These are phyloP conservation scores for Latrodectus elegans DNA, from an alignment of 2,888 invertebrate genomes.

Conservation along the genomic window DNA sequence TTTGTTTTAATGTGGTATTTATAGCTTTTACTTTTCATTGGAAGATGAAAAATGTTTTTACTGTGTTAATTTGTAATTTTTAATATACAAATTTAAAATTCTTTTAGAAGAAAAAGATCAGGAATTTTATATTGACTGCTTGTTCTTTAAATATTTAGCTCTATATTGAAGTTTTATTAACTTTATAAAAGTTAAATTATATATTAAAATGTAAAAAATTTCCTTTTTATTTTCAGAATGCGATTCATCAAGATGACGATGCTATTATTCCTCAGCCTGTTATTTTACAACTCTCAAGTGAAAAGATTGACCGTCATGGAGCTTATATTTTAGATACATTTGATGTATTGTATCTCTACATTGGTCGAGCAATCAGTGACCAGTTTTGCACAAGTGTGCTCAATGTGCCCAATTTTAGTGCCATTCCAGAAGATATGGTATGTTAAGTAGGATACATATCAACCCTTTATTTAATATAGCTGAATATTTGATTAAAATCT, in stretches of 20 bases:
- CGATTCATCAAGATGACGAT: constrained; percentile 73
- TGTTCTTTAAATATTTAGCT: neutral
- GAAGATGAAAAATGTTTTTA: no score
- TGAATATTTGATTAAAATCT: no score
- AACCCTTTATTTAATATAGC: neutral
- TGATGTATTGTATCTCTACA: constrained; percentile 85
- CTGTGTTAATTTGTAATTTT: no score
- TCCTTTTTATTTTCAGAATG: constrained; percentile 72
- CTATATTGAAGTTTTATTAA: neutral
- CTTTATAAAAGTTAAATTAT: neutral
- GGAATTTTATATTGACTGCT: neutral
- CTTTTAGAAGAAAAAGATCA: no score
- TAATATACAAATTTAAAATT: no score
- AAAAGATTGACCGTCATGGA: constrained; percentile 83
- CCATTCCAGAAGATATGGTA: constrained; percentile 82
- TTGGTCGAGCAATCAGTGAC: constrained; percentile 86
- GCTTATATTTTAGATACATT: constrained; percentile 94
- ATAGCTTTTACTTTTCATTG: no score
- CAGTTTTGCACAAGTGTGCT: constrained; percentile 86
- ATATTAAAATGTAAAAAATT: neutral
- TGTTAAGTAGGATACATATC: constrained; percentile 1
- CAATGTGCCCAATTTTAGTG: constrained; percentile 83
- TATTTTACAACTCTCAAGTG: constrained; percentile 87
- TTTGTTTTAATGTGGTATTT: no score
- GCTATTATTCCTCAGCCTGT: constrained; percentile 79